Conservation (phyloP, 2,888 invertebrate genomes). For the Neria commutata region DNA sequence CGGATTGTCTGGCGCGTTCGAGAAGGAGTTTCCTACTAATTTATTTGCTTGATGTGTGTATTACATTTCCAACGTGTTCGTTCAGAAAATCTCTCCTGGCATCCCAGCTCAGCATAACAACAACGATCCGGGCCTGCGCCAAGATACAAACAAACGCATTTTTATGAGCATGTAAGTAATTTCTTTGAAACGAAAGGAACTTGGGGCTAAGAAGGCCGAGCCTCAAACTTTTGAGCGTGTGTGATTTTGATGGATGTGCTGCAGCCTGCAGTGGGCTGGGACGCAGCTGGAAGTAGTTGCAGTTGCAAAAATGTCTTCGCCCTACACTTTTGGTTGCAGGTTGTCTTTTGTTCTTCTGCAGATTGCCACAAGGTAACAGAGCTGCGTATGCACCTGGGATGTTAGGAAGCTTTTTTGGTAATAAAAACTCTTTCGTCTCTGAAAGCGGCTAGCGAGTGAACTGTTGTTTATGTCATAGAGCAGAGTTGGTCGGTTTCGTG, state of each 20-base stretch:
- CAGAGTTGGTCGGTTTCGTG: too few relatives aligned
- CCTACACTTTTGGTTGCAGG: too few relatives aligned
- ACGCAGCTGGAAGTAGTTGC: too few relatives aligned
- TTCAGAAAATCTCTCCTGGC: slow-evolving; percentile 17
- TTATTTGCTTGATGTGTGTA: slow-evolving; percentile 55
- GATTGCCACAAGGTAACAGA: too few relatives aligned
- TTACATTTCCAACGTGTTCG: slow-evolving; percentile 28
- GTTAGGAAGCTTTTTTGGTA: too few relatives aligned
- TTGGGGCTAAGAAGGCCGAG: background rate
- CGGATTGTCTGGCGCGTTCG: slow-evolving; percentile 57
- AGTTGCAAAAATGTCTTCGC: too few relatives aligned
- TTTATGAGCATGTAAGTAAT: background rate
- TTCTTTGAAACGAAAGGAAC: background rate
- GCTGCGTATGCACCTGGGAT: too few relatives aligned
- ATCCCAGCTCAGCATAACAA: slow-evolving; percentile 19
- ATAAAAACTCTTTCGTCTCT: too few relatives aligned
- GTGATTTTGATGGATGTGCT: slow-evolving; percentile 49
- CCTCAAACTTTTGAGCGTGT: slow-evolving; percentile 25
- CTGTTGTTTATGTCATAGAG: too few relatives aligned
- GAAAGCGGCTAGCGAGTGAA: too few relatives aligned
- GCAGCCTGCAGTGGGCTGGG: slow-evolving; percentile 13
- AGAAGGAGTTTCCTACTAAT: slow-evolving; percentile 55
- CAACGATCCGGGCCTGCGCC: background rate
- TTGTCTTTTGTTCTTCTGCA: too few relatives aligned
- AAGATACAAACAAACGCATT: background rate